phyloP scores from a whole-genome alignment of 2,113 vertebrate species.

The Neolamprologus sp. region DNA sequence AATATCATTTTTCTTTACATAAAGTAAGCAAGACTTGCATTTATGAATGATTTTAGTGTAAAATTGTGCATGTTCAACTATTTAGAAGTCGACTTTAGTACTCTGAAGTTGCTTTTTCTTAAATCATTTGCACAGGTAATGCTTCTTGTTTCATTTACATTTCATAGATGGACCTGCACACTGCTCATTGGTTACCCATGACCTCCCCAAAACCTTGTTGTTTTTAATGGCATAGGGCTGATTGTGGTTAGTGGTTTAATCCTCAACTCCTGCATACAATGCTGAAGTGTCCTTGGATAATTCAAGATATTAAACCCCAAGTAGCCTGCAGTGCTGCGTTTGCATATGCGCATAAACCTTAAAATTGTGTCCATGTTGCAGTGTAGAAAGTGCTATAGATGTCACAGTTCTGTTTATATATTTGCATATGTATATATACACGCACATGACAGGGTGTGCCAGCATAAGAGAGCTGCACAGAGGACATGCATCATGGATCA shows the following conservation, averaged over 20 bases:
- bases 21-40: not conserved
- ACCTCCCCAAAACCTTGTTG: not conserved
- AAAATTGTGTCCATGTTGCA: not conserved
- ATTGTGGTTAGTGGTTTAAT: not conserved
- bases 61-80: not conserved
- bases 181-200: not conserved
- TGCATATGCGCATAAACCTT: not conserved
- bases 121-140: not conserved
- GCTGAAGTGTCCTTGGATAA: not conserved
- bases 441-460: not conserved
- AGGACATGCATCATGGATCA: not conserved
- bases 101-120: not conserved
- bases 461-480: not conserved
- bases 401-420: not conserved
- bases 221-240: not conserved
- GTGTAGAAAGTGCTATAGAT: not conserved
- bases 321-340: not conserved
- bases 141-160: not conserved
- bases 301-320: not conserved
- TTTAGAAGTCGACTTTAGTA: not conserved
- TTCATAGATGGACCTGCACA: not conserved
- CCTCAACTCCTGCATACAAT: not conserved
- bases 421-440: not conserved
- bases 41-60: not conserved
- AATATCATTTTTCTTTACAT: not conserved